These are phyloP conservation scores for Aptenodytes patagonicus DNA, from an alignment of 2,113 vertebrate species.

Conservation along the genomic window DNA sequence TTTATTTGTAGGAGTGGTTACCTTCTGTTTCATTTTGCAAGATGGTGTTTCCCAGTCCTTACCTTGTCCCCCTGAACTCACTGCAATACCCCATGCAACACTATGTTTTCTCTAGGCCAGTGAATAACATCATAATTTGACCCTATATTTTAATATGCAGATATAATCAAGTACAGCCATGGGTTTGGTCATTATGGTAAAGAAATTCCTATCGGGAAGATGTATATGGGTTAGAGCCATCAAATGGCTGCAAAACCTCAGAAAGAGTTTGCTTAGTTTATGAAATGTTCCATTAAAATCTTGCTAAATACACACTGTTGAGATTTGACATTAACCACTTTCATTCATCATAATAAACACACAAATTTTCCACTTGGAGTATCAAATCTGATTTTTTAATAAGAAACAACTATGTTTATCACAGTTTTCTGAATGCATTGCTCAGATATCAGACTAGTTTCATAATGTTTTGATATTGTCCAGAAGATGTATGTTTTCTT, in stretches of 20 bases:
- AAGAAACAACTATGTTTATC: slow-evolving; percentile 77
- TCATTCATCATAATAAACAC: slow-evolving; percentile 65
- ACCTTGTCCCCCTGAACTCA: neutral
- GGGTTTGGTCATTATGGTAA: neutral
- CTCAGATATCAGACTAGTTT: slow-evolving; percentile 70
- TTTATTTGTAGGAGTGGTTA: neutral
- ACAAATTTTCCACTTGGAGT: slow-evolving; percentile 49
- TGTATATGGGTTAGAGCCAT: neutral
- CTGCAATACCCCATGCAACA: neutral
- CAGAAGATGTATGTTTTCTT: slow-evolving; percentile 86
- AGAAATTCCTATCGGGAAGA: neutral
- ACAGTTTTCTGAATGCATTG: slow-evolving; percentile 74
- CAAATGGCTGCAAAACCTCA: slow-evolving; percentile 11
- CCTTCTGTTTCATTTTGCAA: neutral
- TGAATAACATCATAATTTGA: neutral
- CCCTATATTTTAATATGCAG: neutral
- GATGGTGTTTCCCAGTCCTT: neutral
- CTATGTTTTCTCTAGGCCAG: neutral
- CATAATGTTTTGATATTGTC: slow-evolving; percentile 83
- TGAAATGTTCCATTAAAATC: slow-evolving; percentile 42
- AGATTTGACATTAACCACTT: slow-evolving; percentile 68
- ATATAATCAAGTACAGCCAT: neutral
- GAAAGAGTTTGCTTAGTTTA: slow-evolving; percentile 32
- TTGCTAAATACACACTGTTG: slow-evolving; percentile 39
- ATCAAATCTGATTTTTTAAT: slow-evolving; percentile 71